phyloP scores from a whole-genome alignment of 2,113 vertebrate species.

The Balaenoptera acutorostrata region DNA sequence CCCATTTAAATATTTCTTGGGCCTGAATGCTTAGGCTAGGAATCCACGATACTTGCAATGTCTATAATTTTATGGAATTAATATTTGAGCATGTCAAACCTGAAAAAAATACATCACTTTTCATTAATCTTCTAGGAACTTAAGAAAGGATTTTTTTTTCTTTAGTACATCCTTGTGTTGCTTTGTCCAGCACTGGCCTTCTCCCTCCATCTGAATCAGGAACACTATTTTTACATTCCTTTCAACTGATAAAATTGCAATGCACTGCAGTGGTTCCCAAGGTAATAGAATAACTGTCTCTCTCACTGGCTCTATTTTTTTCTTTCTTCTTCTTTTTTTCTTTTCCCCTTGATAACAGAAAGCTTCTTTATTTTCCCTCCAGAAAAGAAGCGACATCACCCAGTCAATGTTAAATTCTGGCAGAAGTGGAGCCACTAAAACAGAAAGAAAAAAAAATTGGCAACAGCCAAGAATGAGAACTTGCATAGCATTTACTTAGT shows the following conservation, averaged over 20 bases:
- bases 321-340: neutral
- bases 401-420: conserved; percentile 50
- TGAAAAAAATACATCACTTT: neutral
- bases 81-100: neutral
- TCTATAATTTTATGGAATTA: neutral
- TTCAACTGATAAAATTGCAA: conserved; percentile 9
- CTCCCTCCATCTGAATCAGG: neutral
- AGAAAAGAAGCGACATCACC: conserved; percentile 37
- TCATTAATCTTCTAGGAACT: conserved; percentile 13
- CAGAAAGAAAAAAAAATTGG: neutral
- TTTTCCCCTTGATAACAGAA: conserved; percentile 39
- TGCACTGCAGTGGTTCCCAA: conserved; percentile 12
- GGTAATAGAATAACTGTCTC: conserved; percentile 40
- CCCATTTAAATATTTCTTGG: neutral
- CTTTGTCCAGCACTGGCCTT: neutral
- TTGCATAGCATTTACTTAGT: neutral
- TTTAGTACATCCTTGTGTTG: neutral
- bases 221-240: conserved; percentile 43
- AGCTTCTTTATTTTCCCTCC: neutral
- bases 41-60: neutral
- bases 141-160: neutral
- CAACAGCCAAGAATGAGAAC: neutral
- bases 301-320: conserved; percentile 22
- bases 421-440: conserved; percentile 51
- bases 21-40: neutral